Base-by-base conservation (phyloP, 2,113 vertebrate genomes). In the Vulpes vulpes region DNA sequence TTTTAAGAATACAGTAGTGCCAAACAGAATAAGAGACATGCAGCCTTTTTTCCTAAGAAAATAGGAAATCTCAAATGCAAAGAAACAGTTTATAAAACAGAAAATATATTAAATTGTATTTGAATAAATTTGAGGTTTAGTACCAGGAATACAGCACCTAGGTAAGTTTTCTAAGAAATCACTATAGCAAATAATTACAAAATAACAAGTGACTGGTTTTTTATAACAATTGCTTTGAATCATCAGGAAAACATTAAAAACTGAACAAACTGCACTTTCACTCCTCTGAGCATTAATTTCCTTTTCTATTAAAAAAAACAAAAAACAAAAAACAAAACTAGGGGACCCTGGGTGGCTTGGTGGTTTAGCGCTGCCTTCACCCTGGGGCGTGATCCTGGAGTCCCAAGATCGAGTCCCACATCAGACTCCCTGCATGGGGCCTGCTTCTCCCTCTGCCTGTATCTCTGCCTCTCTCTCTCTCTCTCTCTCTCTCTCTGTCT, bases 201-300 rank as follows among this genome's bases (percentile, higher is more conserved):
- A 43, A 80, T 16, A 85, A 79, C 22, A 93, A 67, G 78, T 17
- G 3, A 93, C 57, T 74, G 38, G 4, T 51, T 78, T 92, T 91
- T 89, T 82, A 32, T 73, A 92, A 94, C 10, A 79, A 90, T 89
- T 93, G 74, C 19, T 89, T 65, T 83, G 30, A 95, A 93, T 87
- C 19, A 93, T 51, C 60, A 78, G 20, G 59, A 80, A 93, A 93
- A 88, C 22, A 95, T 16, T 80, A 73, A 89, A 81, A 89, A 89
- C 7, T 62, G 9, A 74, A 96, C 84, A 94, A 76, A 64, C 0
- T 38, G 25, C 0, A 83, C 19, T 74, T 87, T 89, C 62, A 78
- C 1, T 17, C 9, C 32, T 74, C 60, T 93, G 6, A 73, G 8
- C 19, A 67, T 69, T 87, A 32, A 91, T 59, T 94, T 80, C 35